Conservation (phyloP, 2,797 vertebrate species). For the Macropodus opercularis region DNA sequence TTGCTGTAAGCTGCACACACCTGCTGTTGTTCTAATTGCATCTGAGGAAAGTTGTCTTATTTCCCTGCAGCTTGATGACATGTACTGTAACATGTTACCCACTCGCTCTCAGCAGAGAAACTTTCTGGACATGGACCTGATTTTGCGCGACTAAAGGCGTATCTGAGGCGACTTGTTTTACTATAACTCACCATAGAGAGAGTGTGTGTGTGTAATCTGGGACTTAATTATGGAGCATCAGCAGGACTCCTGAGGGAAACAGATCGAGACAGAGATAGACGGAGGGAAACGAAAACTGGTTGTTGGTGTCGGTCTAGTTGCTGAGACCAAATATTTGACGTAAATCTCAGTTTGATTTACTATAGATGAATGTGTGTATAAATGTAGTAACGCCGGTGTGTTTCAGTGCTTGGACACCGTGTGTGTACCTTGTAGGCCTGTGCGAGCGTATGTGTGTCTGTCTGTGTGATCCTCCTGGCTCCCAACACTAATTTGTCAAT, state of each 20-base stretch:
- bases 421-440: too few relatives aligned
- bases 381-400: too few relatives aligned
- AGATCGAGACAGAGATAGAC: constrained; percentile 25
- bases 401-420: too few relatives aligned
- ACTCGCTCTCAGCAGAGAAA: constrained; percentile 19
- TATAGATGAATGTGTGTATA: too few relatives aligned
- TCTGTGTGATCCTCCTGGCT: too few relatives aligned
- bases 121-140: constrained; percentile 27
- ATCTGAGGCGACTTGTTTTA: constrained; percentile 35
- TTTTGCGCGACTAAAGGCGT: constrained; percentile 27
- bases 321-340: too few relatives aligned
- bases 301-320: too few relatives aligned
- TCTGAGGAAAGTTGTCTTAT: constrained; percentile 22
- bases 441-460: too few relatives aligned
- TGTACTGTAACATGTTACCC: neutral
- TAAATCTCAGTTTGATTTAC: too few relatives aligned
- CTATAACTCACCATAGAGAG: constrained; percentile 47
- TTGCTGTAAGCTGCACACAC: too few relatives aligned
- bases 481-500: too few relatives aligned
- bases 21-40: constrained; percentile 21
- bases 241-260: constrained; percentile 27
- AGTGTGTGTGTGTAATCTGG: constrained; percentile 34
- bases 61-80: constrained; percentile 10
- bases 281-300: constrained; percentile 3
- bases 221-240: constrained; percentile 59